These are phyloP conservation scores for Zophobas morio DNA, from an alignment of 1,140 invertebrate species.

Conservation along the genomic window DNA sequence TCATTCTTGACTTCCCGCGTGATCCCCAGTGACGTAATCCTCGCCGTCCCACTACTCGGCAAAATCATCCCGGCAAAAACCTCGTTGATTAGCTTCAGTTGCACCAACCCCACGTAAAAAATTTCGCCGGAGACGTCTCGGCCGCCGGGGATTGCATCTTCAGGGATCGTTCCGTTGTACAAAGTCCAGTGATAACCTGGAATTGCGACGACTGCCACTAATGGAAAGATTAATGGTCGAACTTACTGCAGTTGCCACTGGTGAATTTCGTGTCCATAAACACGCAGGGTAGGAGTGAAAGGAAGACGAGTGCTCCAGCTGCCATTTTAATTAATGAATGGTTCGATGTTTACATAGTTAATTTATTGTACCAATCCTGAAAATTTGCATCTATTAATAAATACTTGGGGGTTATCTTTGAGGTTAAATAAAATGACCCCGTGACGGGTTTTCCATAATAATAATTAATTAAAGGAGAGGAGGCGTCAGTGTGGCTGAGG, in stretches of 20 bases:
- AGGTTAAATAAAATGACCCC: constrained; percentile 26
- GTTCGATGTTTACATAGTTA: constrained; percentile 22
- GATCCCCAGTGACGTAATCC: constrained; percentile 13
- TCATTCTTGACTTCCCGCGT: constrained; percentile 16
- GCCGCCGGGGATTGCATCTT: constrained; percentile 16
- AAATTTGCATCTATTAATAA: constrained; percentile 26
- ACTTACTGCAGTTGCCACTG: constrained; percentile 30
- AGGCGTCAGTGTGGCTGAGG: not conserved
- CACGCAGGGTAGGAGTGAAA: constrained; percentile 6
- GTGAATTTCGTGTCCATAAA: not conserved
- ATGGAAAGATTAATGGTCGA: not conserved
- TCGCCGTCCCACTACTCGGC: too few relatives aligned
- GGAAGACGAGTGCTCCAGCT: constrained; percentile 7
- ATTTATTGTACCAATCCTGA: constrained; percentile 17
- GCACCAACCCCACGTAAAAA: constrained; percentile 27
- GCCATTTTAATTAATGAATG: constrained; percentile 35
- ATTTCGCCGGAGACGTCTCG: not conserved
- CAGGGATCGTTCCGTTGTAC: constrained; percentile 23
- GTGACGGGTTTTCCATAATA: not conserved
- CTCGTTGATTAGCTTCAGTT: constrained; percentile 23
- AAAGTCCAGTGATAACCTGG: constrained; percentile 42
- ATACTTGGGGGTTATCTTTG: constrained; percentile 5
- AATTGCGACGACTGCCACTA: not conserved
- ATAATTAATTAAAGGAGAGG: constrained; percentile 3
- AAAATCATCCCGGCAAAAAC: constrained; percentile 11